Base-by-base conservation (phyloP, 2,888 invertebrate species). In the Melinaea menophilus region DNA sequence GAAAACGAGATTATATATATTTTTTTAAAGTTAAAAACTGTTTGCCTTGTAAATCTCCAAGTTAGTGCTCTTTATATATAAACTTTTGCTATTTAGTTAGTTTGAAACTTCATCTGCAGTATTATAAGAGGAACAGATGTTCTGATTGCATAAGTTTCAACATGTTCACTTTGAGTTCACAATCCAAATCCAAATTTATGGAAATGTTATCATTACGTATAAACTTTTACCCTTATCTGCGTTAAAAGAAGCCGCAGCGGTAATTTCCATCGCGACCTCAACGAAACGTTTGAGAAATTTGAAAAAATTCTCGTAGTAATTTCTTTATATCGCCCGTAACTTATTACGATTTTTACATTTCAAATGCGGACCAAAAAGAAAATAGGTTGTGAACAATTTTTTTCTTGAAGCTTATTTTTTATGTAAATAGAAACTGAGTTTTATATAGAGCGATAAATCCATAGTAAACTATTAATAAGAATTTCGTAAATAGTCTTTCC, bases 101-200 rank as follows among this genome's bases (percentile, higher is more conserved):
- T 51, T 51, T 22, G 31, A 51, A 51, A 51, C 31, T 51, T 31
- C 62, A 59, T 64, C 63, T 62, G 65, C 63, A 62, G 61, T 68
- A 64, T 64, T 66, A 62, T 62, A 56, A 62, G 47, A 62, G 54
- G 47, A 62, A 55, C 62, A 58, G 58, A 58, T 58, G 62, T 58
- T 62, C 33, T 58, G 55, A 51, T 61, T 45, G 56, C 35, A 55
- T 56, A 57, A 54, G 55, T 62, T 62, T 62, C 33, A 55, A 58
- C 62, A 51, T 51, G 51, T 51, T 51, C 31, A 31, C 51, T 31
- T 51, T 51, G 51, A 51, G 51, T 51, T 22, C 51, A 51, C 13
- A 13, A 31, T 51, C 31, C 51, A 51, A 51, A 51, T 51, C 51
- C 51, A 51, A 51, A 51, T 51, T 51, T 51, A 51, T 51, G 51